Percentiles rank a stretch among this genome's conserved stretches.
Evolutionary conservation across 92 coral and sea anemone genomes (phyloP).

Genomic region (Pocillopora grandis): DNA sequence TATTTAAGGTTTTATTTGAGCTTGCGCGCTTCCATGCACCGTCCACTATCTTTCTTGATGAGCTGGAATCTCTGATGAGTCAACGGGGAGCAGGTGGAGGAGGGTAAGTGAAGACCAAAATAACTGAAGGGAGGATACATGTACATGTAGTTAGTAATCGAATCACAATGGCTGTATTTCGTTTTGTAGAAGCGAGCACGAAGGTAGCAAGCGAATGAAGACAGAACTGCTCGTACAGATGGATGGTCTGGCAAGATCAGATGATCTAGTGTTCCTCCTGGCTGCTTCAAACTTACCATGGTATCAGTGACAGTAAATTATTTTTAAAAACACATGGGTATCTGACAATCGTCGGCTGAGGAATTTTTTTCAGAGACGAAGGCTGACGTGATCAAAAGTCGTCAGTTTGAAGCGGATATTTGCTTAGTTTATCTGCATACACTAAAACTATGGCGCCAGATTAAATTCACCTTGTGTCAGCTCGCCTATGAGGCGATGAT

Average conservation of each 20-base stretch:
- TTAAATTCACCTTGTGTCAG: too few relatives aligned
- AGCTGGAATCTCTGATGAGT: slow-evolving; percentile 96
- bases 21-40: slow-evolving; percentile 99
- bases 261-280: slow-evolving; percentile 89
- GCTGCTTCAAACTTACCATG: slow-evolving; percentile 99
- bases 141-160: not conserved
- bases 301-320: slow-evolving; percentile 25
- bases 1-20: slow-evolving; percentile 85
- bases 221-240: slow-evolving; percentile 94
- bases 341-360: too few relatives aligned
- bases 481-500: too few relatives aligned
- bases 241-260: slow-evolving; percentile 97
- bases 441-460: too few relatives aligned
- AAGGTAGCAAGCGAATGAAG: slow-evolving; percentile 96
- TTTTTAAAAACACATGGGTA: too few relatives aligned
- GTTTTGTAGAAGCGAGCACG: slow-evolving; percentile 73
- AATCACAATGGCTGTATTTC: not conserved
- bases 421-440: too few relatives aligned
- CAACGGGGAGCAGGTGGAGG: slow-evolving; percentile 95
- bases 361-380: too few relatives aligned
- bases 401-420: too few relatives aligned
- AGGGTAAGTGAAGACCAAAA: slow-evolving; percentile 52
- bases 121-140: not conserved
- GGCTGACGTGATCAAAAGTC: too few relatives aligned
- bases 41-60: slow-evolving; percentile 96